Percentiles rank a stretch among this genome's conserved stretches.
These are phyloP conservation scores for zebrafish (Danio rerio) DNA, from an alignment of 2,113 vertebrate species.

Conservation along the genomic window DNA sequence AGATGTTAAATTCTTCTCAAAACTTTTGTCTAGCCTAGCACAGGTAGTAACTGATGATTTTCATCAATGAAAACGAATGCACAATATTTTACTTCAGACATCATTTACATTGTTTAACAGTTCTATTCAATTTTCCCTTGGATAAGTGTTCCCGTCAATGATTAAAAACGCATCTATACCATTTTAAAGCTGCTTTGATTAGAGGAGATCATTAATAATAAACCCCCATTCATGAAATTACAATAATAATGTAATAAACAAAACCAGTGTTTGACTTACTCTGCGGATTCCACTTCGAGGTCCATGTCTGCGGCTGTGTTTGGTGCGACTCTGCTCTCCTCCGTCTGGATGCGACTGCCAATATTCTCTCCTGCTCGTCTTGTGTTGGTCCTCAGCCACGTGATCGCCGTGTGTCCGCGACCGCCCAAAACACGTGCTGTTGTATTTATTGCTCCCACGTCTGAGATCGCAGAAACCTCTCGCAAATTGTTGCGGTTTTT, in stretches of 20 bases:
- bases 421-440: conserved; percentile 77
- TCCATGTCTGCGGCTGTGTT: conserved; percentile 34
- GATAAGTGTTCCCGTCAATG: background rate
- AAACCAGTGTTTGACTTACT: conserved; percentile 51
- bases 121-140: background rate
- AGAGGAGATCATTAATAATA: background rate
- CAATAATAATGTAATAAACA: background rate
- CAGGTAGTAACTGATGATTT: background rate
- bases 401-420: conserved; percentile 64
- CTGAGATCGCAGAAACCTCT: conserved; percentile 18
- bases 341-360: conserved; percentile 56
- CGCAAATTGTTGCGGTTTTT: conserved; percentile 29
- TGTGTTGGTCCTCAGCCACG: conserved; percentile 66
- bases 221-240: background rate
- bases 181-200: too few relatives aligned
- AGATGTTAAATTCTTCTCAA: background rate
- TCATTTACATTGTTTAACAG: background rate
- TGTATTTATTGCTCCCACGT: conserved; percentile 45
- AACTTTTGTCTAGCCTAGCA: background rate
- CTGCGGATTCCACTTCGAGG: conserved; percentile 56
- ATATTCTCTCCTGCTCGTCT: conserved; percentile 47
- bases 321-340: background rate
- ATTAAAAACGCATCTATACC: background rate
- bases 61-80: background rate
- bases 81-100: background rate